A percentile compares a stretch with the other conserved stretches of the same genome.
Conservation (phyloP, 2,888 invertebrate genomes). For the Rhingia rostrata region DNA sequence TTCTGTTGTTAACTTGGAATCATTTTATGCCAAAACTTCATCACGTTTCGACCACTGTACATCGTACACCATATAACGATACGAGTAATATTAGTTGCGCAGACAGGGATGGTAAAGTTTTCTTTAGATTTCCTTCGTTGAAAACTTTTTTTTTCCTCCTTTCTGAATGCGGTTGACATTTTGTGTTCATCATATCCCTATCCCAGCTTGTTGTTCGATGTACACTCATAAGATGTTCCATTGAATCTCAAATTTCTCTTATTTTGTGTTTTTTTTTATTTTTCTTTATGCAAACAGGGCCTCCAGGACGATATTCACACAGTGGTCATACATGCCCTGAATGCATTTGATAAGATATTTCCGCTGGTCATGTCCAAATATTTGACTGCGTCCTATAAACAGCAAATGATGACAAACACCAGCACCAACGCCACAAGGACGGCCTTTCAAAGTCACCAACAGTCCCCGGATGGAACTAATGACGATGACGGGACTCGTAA, state of each 20-base stretch:
- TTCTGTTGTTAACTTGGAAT: no score
- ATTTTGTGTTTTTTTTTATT: slow-evolving; percentile 19
- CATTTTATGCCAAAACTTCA: no score
- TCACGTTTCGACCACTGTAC: no score
- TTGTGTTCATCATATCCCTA: slow-evolving; percentile 8
- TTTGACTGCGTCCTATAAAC: slow-evolving; percentile 79
- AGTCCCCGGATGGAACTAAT: slow-evolving; percentile 70
- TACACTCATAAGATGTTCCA: slow-evolving; percentile 65
- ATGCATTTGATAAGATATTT: slow-evolving; percentile 83
- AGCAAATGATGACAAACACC: slow-evolving; percentile 18
- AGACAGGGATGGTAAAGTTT: slow-evolving; percentile 51
- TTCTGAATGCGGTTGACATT: slow-evolving; percentile 20
- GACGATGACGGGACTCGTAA: slow-evolving; percentile 19
- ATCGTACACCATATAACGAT: background rate
- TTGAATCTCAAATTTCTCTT: slow-evolving; percentile 52
- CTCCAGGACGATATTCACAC: slow-evolving; percentile 83
- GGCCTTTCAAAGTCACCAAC: slow-evolving; percentile 28
- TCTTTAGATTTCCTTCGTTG: slow-evolving; percentile 33
- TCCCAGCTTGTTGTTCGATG: slow-evolving; percentile 8
- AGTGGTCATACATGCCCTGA: slow-evolving; percentile 83
- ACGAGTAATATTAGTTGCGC: background rate
- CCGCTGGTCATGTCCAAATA: slow-evolving; percentile 82
- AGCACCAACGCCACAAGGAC: background rate
- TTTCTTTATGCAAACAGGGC: slow-evolving; percentile 77
- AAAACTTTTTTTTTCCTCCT: background rate